phyloP scores from a whole-genome alignment of 1,140 invertebrate species.

The Hycleus phaleratus region DNA sequence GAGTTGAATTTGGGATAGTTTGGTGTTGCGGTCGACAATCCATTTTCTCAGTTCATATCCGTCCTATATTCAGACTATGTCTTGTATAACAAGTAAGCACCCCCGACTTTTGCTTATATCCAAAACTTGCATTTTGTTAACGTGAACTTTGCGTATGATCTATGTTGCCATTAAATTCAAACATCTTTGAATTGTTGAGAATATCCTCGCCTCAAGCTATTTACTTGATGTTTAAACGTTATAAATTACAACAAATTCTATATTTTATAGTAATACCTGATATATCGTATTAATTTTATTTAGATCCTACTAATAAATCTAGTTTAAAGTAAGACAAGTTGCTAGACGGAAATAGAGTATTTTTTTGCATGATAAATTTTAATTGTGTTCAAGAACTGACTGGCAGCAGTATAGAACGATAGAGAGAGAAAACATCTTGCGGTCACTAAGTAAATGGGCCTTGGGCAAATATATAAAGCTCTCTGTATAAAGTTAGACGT shows the following conservation, averaged over 20 bases:
- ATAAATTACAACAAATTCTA: no score
- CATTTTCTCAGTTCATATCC: constrained; percentile 35
- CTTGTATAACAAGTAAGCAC: background rate
- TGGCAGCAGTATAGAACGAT: no score
- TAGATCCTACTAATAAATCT: no score
- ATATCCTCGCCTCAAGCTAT: constrained; percentile 36
- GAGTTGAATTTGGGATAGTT: constrained; percentile 26
- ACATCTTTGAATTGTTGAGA: constrained; percentile 41
- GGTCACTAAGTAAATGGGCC: constrained; percentile 14
- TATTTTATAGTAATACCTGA: no score
- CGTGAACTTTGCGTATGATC: constrained; percentile 38
- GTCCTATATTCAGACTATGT: background rate
- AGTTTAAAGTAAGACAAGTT: no score
- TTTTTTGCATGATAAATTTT: constrained; percentile 14
- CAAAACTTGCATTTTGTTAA: constrained; percentile 37
- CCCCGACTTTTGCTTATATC: background rate
- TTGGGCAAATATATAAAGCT: background rate
- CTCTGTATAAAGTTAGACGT: no score
- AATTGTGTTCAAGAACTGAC: constrained; percentile 2
- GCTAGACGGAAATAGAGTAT: no score
- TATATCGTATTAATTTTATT: no score
- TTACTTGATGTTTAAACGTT: constrained; percentile 4
- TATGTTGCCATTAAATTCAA: constrained; percentile 43
- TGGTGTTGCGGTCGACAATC: constrained; percentile 35
- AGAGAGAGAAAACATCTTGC: background rate